Evolutionary conservation across 2,888 invertebrate species (phyloP).

Genomic region (Vannuccia rotundouncinata): DNA sequence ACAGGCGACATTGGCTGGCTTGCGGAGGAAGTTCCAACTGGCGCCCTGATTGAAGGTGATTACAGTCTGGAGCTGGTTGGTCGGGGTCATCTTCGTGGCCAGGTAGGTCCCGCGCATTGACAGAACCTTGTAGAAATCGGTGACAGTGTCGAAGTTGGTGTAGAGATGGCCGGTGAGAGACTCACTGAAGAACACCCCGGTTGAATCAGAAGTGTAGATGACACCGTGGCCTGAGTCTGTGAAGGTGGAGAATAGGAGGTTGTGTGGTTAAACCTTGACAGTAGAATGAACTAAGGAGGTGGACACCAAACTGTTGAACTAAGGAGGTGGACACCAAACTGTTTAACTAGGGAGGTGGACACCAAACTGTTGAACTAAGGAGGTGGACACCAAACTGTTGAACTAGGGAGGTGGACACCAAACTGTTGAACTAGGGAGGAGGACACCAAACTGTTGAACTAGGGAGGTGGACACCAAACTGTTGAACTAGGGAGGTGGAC

Average conservation of each 20-base stretch:
- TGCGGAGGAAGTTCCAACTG: conserved; percentile 48
- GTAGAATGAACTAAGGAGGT: too few relatives aligned
- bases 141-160: conserved; percentile 50
- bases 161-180: conserved; percentile 51
- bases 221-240: conserved; percentile 54
- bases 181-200: conserved; percentile 51
- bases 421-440: too few relatives aligned
- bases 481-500: too few relatives aligned
- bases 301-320: too few relatives aligned
- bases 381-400: too few relatives aligned
- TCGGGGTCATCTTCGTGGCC: conserved; percentile 50
- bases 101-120: conserved; percentile 45
- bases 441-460: too few relatives aligned
- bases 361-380: too few relatives aligned
- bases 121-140: conserved; percentile 52
- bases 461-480: too few relatives aligned
- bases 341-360: too few relatives aligned
- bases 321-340: too few relatives aligned
- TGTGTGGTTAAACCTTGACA: too few relatives aligned
- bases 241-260: conserved; percentile 7
- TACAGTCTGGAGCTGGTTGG: conserved; percentile 51
- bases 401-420: too few relatives aligned
- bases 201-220: conserved; percentile 51
- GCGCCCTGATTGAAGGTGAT: conserved; percentile 53
- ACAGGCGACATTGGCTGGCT: conserved; percentile 47